Percentiles rank a stretch among this genome's conserved stretches.
phyloP scores from a whole-genome alignment of 1,140 invertebrate genomes.

The Apolygus lucorum region DNA sequence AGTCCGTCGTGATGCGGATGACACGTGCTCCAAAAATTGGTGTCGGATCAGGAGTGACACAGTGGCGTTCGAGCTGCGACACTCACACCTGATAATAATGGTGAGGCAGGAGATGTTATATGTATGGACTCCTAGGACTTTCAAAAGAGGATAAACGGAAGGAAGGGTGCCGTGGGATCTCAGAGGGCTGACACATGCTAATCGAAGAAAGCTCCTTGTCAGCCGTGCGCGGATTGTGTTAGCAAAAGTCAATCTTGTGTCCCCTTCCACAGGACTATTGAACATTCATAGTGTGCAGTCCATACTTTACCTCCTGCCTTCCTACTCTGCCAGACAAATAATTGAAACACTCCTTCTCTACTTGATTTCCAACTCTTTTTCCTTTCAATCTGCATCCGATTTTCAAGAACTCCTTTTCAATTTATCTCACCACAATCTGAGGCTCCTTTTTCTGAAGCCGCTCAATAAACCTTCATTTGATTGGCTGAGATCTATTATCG shows the following conservation, averaged over 20 bases:
- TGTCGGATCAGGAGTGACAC: too few relatives aligned
- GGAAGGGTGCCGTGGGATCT: neutral
- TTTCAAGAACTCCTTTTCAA: too few relatives aligned
- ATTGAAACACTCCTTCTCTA: neutral
- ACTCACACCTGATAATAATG: neutral
- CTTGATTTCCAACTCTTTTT: neutral
- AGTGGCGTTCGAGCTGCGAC: too few relatives aligned
- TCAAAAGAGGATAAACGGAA: slow-evolving; percentile 1
- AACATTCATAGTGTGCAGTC: slow-evolving; percentile 1
- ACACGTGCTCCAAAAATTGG: too few relatives aligned
- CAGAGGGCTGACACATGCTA: neutral
- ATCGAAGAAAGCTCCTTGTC: neutral
- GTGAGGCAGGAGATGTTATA: neutral
- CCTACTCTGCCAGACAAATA: neutral
- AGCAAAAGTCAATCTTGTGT: neutral
- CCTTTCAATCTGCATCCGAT: neutral
- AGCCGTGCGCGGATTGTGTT: neutral
- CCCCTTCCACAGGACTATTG: neutral
- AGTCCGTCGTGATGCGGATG: too few relatives aligned
- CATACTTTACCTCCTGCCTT: neutral
- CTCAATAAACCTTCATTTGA: too few relatives aligned
- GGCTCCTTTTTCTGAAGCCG: too few relatives aligned
- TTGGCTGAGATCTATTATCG: too few relatives aligned
- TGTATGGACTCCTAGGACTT: neutral
- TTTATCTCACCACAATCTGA: too few relatives aligned